A percentile compares a stretch with the other conserved stretches of the same genome.
Evolutionary conservation across 2,888 invertebrate genomes (phyloP).

Genomic region (Ecliptopera silaceata): DNA sequence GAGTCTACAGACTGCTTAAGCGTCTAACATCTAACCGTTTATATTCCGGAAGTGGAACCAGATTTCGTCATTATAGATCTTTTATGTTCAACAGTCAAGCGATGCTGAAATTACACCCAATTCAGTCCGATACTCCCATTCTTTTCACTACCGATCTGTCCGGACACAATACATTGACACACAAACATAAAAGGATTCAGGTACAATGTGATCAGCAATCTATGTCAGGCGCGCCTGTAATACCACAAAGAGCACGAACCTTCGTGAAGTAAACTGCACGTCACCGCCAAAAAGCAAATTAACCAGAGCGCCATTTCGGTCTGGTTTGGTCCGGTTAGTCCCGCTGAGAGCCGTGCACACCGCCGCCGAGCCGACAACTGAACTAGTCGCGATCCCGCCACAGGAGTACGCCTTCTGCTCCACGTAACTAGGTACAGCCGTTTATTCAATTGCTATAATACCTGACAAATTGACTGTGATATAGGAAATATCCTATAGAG

Average conservation of each 20-base stretch:
- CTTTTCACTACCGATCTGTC: background rate
- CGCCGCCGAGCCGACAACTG: conserved; percentile 32
- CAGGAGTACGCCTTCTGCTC: conserved; percentile 7
- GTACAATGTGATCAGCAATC: conserved; percentile 13
- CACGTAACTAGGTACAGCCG: conserved; percentile 40
- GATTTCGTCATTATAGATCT: too few species aligned
- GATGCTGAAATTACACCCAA: background rate
- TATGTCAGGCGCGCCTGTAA: conserved; percentile 27
- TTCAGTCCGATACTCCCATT: background rate
- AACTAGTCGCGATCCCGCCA: conserved; percentile 6
- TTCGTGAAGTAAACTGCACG: conserved; percentile 75
- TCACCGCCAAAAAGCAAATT: conserved; percentile 70
- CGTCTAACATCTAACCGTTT: too few species aligned
- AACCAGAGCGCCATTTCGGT: conserved; percentile 59
- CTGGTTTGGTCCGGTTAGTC: conserved; percentile 50
- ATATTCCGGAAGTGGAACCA: too few species aligned
- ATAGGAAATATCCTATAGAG: conserved; percentile 45
- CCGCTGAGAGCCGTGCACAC: conserved; percentile 55
- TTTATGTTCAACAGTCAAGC: too few species aligned
- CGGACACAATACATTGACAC: background rate
- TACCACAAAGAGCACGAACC: conserved; percentile 58
- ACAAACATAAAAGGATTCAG: conserved; percentile 18
- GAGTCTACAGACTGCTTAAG: too few species aligned
- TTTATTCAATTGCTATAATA: conserved; percentile 75
- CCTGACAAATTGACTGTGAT: conserved; percentile 61